Conservation (phyloP, 2,888 invertebrate genomes). For the Napeogenes sylphis region DNA sequence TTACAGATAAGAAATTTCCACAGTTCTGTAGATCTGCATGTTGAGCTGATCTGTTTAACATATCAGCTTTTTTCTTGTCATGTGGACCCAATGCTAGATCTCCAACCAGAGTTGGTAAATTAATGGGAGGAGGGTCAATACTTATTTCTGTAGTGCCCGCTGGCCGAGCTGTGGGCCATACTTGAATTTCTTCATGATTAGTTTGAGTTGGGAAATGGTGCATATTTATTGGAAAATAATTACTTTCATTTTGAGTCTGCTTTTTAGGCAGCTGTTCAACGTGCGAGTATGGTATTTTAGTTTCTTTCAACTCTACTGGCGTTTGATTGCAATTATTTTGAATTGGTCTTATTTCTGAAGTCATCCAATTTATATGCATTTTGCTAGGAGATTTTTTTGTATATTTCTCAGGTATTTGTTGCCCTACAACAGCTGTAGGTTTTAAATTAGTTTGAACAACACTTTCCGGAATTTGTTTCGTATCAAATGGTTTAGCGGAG, state of each 20-base stretch:
- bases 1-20: constrained; percentile 68
- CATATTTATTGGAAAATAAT: constrained; percentile 67
- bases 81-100: constrained; percentile 70
- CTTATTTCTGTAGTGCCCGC: constrained; percentile 70
- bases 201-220: constrained; percentile 62
- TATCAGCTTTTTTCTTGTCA: constrained; percentile 66
- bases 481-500: constrained; percentile 53
- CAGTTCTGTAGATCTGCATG: constrained; percentile 64
- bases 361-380: constrained; percentile 76
- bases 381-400: constrained; percentile 68
- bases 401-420: constrained; percentile 59
- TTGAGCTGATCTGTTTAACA: constrained; percentile 44
- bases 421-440: constrained; percentile 41
- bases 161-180: constrained; percentile 66
- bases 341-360: constrained; percentile 66
- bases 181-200: constrained; percentile 63
- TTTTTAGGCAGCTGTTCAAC: constrained; percentile 51
- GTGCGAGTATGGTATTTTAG: constrained; percentile 52
- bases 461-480: constrained; percentile 46
- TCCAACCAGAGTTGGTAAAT: constrained; percentile 68
- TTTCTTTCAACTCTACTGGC: constrained; percentile 52
- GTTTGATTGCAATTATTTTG: constrained; percentile 55
- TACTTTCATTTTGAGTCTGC: constrained; percentile 56
- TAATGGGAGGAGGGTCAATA: constrained; percentile 71
- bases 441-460: constrained; percentile 46